phyloP scores from a whole-genome alignment of 2,797 vertebrate genomes.

The Syngnathus rostellatus region DNA sequence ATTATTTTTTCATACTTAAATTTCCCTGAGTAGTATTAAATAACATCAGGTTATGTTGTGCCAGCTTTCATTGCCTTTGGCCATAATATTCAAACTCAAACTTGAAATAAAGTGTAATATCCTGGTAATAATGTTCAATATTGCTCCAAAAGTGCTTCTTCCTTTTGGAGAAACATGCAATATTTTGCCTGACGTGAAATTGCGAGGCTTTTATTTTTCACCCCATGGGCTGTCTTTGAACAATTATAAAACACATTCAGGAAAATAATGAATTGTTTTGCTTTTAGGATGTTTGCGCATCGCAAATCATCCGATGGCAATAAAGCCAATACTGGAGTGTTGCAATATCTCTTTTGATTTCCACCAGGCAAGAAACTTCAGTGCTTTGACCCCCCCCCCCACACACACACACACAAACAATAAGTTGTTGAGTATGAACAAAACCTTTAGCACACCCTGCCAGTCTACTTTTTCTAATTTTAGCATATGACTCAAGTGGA shows the following conservation, averaged over 20 bases:
- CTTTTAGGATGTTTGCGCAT: conserved; percentile 38
- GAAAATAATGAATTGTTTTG: conserved; percentile 17
- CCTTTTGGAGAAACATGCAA: not conserved
- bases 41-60: not conserved
- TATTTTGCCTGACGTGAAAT: conserved; percentile 30
- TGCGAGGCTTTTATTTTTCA: conserved; percentile 29
- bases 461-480: conserved; percentile 3
- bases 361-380: not conserved
- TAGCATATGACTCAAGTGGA: not conserved
- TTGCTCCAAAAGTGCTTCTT: not conserved
- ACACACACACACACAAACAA: no score
- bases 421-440: conserved; percentile 2
- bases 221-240: conserved; percentile 30
- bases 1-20: not conserved
- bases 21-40: not conserved
- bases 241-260: conserved; percentile 24
- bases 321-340: conserved; percentile 11
- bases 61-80: not conserved
- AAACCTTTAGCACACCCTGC: not conserved
- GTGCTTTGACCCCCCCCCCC: not conserved
- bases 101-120: not conserved
- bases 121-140: not conserved
- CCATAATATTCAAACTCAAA: not conserved
- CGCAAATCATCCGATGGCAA: conserved; percentile 33
- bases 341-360: conserved; percentile 19